These are phyloP conservation scores for Agrotis ipsilon DNA, from an alignment of 2,888 invertebrate genomes.

Conservation along the genomic window DNA sequence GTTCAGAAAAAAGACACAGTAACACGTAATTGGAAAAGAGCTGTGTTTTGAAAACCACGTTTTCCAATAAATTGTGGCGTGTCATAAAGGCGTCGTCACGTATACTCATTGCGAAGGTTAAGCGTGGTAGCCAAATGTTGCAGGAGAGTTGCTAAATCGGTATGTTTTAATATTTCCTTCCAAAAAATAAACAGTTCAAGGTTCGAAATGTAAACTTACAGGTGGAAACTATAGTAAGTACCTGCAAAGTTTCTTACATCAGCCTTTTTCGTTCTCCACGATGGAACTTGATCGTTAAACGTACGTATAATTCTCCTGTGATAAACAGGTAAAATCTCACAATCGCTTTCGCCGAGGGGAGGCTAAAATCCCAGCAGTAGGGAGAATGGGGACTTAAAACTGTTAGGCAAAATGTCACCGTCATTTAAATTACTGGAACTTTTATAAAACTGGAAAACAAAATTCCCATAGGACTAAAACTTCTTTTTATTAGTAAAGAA, in stretches of 20 bases:
- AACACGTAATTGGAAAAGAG: constrained; percentile 66
- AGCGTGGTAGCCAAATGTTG: constrained; percentile 61
- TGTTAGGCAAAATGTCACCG: not conserved
- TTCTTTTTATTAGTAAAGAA: constrained; percentile 17
- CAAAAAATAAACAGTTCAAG: too few species aligned
- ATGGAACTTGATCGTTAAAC: too few species aligned
- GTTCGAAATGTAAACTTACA: too few species aligned
- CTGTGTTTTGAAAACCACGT: constrained; percentile 76
- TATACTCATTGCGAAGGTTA: constrained; percentile 75
- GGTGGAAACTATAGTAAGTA: too few species aligned
- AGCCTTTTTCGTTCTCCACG: too few species aligned
- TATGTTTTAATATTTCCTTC: not conserved
- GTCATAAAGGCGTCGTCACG: constrained; percentile 79
- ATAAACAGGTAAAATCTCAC: not conserved
- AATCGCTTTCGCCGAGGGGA: not conserved
- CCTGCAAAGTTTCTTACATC: too few species aligned
- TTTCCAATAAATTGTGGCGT: constrained; percentile 80
- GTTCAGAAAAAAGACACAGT: constrained; percentile 45
- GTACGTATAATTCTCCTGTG: too few species aligned
- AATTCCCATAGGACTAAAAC: not conserved
- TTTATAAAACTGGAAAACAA: not conserved
- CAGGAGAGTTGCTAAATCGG: constrained; percentile 31
- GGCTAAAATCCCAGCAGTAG: not conserved
- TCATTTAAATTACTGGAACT: not conserved
- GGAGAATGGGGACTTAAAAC: not conserved